Evolutionary conservation across 2,113 vertebrate species (phyloP).

Genomic region (Cyanoderma ruficeps): DNA sequence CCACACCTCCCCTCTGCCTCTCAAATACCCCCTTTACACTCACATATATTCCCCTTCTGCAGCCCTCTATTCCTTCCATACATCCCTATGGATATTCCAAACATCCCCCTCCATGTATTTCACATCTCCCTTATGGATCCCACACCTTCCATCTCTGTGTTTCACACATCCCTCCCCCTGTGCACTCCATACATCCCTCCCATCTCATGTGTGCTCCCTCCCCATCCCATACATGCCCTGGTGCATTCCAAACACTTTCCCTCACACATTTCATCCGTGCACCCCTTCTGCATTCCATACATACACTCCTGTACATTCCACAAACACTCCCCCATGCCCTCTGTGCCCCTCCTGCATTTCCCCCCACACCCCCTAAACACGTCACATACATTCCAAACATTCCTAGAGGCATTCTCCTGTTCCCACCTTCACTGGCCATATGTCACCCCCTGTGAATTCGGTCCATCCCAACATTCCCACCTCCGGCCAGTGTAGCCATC

Average conservation of each 20-base stretch:
- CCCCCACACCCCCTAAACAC: rapidly evolving
- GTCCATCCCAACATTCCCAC: background rate
- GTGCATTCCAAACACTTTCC: rapidly evolving
- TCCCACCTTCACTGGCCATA: rapidly evolving
- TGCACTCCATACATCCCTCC: background rate
- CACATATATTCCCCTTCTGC: background rate
- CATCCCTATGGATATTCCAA: rapidly evolving
- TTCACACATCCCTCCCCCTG: background rate
- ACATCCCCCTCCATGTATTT: rapidly evolving
- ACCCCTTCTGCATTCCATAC: background rate
- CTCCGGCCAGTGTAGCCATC: too few species aligned
- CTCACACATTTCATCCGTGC: rapidly evolving
- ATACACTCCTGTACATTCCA: background rate
- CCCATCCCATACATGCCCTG: background rate
- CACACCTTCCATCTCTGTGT: background rate
- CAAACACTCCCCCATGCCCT: background rate
- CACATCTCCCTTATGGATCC: background rate
- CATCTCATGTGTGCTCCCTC: background rate
- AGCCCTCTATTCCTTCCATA: background rate
- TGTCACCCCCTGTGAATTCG: background rate
- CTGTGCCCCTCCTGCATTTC: background rate
- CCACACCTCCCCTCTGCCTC: background rate
- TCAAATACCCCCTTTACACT: rapidly evolving
- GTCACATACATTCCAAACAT: background rate
- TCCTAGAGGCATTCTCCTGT: background rate